Base-by-base conservation (phyloP, 1,140 invertebrate genomes). In the Saccostrea echinata region DNA sequence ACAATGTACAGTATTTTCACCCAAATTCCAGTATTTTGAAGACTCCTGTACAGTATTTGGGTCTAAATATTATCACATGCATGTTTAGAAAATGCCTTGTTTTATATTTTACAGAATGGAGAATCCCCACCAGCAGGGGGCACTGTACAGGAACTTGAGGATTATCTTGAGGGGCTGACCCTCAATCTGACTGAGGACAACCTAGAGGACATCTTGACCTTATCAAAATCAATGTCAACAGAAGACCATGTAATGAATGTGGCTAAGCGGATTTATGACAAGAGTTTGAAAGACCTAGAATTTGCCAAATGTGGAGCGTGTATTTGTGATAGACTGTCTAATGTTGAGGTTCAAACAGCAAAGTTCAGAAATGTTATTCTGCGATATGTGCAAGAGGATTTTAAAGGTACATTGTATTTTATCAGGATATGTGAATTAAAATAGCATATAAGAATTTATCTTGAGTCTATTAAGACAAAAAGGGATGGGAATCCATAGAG, bases 281-380 rank as follows among this genome's bases (percentile, higher is more conserved):
- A 87, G 53, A 90, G 90, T 86, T 64, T 91, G 18, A 81, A 87
- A 18, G 86, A 91, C 83, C 35, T 86, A 27, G 89, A 91, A 18
- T 90, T 92, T 81, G 91, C 90, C 21, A 91, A 92, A 80, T 83
- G 55, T 53, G 90, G 90, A 3, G 90, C 91, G 1, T 84, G 84
- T 16, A 87, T 92, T 18, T 91, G 91, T 90, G 90, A 92, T 64
- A 76, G 87, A 18, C 82, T 92, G 55, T 68, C 91, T 18, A 90
- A 90, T 85, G 86, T 92, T n/a, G 90, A 91, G 76, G 86, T 82
- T n/a, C 88, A 90, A 9, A 89, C 87, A 21, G 43, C 85, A 1
- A 90, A 90, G 55, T 92, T 92, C 86, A 89, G 92, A 55, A 90
- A 85, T 80, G 84, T 87, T 68, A 61, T 92, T 21, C 82, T 92